Conservation (phyloP, 64 coral and sea anemone species). For the Stichodactyla helianthus region DNA sequence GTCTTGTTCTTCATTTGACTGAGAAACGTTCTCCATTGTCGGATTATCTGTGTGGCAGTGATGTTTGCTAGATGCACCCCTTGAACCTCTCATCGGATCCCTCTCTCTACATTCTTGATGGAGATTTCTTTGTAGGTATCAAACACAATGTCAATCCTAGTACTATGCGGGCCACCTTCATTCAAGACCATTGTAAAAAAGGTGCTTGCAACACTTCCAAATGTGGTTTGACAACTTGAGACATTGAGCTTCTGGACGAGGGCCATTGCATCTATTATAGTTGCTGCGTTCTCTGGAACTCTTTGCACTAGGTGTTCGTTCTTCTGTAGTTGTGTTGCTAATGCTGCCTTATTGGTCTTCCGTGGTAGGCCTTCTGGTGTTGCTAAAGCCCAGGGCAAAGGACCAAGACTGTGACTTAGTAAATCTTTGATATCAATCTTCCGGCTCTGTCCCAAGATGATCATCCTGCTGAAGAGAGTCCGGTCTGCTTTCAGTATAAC, state of each 20-base stretch:
- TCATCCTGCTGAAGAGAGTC: constrained; percentile 47
- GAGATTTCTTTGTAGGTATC: constrained; percentile 52
- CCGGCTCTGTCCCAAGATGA: constrained; percentile 44
- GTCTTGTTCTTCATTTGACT: constrained; percentile 20
- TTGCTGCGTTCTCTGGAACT: constrained; percentile 35
- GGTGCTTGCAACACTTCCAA: constrained; percentile 34
- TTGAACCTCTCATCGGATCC: constrained; percentile 8
- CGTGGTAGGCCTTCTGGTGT: constrained; percentile 43
- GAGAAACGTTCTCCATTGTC: constrained; percentile 51
- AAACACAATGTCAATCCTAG: constrained; percentile 53
- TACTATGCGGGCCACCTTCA: constrained; percentile 15
- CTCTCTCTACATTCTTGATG: constrained; percentile 61
- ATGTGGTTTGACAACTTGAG: constrained; percentile 23
- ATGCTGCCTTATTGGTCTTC: constrained; percentile 62
- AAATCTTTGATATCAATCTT: constrained; percentile 49
- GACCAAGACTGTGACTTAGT: constrained; percentile 55
- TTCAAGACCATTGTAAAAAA: constrained; percentile 30
- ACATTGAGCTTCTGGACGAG: too few relatives aligned
- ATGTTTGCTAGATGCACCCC: constrained; percentile 35
- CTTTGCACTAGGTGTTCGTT: constrained; percentile 35
- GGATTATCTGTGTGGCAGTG: constrained; percentile 1
- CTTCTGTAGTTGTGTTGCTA: constrained; percentile 9
- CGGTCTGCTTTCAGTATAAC: constrained; percentile 56
- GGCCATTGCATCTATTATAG: constrained; percentile 45
- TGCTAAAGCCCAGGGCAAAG: constrained; percentile 50